These are phyloP conservation scores for Semicossyphus pulcher DNA, from an alignment of 2,113 vertebrate genomes.

Conservation along the genomic window DNA sequence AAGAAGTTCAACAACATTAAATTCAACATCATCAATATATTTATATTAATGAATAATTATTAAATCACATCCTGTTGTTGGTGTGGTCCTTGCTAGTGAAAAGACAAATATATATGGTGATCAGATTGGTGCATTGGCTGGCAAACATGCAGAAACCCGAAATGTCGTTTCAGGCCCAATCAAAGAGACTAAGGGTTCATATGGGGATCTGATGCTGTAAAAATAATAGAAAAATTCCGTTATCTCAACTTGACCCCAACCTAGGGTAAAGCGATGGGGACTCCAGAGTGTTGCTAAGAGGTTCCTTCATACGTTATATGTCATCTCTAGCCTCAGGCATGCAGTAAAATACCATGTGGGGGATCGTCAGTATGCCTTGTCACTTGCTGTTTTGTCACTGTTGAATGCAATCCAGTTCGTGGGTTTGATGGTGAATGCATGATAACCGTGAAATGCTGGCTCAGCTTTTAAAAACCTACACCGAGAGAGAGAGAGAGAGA, in stretches of 20 bases:
- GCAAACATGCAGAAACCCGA: too few relatives aligned
- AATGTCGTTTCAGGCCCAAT: too few relatives aligned
- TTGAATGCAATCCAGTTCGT: not conserved
- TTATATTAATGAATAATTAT: too few relatives aligned
- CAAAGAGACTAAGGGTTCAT: not conserved
- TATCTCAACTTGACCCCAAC: not conserved
- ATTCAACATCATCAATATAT: too few relatives aligned
- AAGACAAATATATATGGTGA: too few relatives aligned
- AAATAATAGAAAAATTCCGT: conserved; percentile 18
- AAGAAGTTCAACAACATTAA: too few relatives aligned
- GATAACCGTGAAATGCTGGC: not conserved
- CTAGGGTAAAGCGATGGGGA: conserved; percentile 6
- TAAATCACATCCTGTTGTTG: too few relatives aligned
- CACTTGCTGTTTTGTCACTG: conserved; percentile 22
- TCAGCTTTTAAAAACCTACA: conserved; percentile 4
- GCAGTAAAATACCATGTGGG: conserved; percentile 46
- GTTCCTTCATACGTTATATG: conserved; percentile 23
- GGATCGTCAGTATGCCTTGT: conserved; percentile 31
- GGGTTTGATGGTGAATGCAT: not conserved
- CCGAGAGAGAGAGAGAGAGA: not conserved
- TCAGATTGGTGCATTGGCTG: too few relatives aligned
- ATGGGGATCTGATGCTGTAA: conserved; percentile 4
- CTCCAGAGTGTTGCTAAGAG: conserved; percentile 20
- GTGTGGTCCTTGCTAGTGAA: too few relatives aligned
- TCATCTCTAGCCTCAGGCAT: conserved; percentile 45